Evolutionary conservation across 2,797 vertebrate species (phyloP).

Genomic region (Acropternis orthonyx): DNA sequence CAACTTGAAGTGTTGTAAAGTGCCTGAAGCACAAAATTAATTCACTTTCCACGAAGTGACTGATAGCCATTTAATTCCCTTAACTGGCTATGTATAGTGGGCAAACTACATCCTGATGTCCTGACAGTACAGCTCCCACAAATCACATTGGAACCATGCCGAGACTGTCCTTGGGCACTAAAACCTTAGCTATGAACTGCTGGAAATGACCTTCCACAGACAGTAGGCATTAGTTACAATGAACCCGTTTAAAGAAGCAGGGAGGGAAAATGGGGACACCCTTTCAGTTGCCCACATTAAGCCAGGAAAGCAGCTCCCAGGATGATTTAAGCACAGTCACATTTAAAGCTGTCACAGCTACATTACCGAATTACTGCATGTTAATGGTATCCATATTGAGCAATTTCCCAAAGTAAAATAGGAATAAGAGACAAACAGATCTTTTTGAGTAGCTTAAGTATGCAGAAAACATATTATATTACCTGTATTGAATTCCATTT

Average conservation of each 20-base stretch:
- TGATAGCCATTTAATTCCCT: conserved; percentile 8
- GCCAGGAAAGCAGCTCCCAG: neutral
- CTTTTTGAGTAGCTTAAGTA: neutral
- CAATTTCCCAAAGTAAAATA: neutral
- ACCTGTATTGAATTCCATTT: neutral
- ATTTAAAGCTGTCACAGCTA: neutral
- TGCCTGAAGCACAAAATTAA: conserved; percentile 2
- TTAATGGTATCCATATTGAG: neutral
- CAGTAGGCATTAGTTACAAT: neutral
- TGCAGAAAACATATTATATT: neutral
- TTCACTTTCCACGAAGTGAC: neutral
- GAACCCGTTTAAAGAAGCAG: neutral
- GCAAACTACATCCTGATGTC: neutral
- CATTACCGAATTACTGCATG: neutral
- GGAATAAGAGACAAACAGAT: neutral
- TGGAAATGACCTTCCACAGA: neutral
- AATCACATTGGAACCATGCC: neutral
- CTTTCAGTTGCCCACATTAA: neutral
- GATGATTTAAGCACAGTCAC: neutral
- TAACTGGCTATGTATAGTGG: neutral
- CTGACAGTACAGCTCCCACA: neutral
- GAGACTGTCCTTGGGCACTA: neutral
- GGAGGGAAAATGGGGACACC: neutral
- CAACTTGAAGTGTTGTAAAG: neutral
- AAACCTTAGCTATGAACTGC: neutral